Evolutionary conservation across 1,140 invertebrate species (phyloP).

Genomic region (Aphis gossypii): DNA sequence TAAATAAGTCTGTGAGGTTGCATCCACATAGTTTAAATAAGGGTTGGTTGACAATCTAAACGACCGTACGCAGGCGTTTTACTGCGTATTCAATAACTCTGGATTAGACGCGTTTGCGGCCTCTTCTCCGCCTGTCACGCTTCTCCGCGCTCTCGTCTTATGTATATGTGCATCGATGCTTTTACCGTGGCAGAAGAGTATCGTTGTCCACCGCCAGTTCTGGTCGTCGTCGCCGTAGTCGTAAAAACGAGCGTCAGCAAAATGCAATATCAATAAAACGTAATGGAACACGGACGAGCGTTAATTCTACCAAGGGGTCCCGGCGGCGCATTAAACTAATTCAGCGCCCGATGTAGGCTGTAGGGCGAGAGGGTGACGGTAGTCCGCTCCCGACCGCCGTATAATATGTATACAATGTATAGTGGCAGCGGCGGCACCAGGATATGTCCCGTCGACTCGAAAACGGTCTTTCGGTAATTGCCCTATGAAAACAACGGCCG

Average conservation of each 20-base stretch:
- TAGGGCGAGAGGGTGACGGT: neutral
- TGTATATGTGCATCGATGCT: neutral
- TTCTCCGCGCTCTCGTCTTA: neutral
- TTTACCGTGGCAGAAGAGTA: neutral
- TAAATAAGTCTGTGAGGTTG: neutral
- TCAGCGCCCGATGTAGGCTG: neutral
- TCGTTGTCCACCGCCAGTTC: neutral
- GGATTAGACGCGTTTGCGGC: constrained; percentile 38
- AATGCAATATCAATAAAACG: constrained; percentile 58
- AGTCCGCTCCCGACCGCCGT: neutral
- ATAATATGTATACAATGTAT: neutral
- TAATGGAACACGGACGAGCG: constrained; percentile 55
- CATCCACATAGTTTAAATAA: constrained; percentile 34
- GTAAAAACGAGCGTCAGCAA: constrained; percentile 42
- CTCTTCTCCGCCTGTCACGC: neutral
- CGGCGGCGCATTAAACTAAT: constrained; percentile 53
- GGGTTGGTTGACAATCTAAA: constrained; percentile 31
- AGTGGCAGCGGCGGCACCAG: too few species aligned
- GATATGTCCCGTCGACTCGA: neutral
- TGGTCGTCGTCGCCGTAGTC: constrained; percentile 27
- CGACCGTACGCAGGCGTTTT: neutral
- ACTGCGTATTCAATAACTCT: constrained; percentile 46
- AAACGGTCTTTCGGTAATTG: constrained; percentile 55
- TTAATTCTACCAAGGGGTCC: constrained; percentile 45
- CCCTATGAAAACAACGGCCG: constrained; percentile 50